Percentiles rank a stretch among this genome's conserved stretches.
phyloP scores from a whole-genome alignment of 2,113 vertebrate species.

The Sander vitreus region DNA sequence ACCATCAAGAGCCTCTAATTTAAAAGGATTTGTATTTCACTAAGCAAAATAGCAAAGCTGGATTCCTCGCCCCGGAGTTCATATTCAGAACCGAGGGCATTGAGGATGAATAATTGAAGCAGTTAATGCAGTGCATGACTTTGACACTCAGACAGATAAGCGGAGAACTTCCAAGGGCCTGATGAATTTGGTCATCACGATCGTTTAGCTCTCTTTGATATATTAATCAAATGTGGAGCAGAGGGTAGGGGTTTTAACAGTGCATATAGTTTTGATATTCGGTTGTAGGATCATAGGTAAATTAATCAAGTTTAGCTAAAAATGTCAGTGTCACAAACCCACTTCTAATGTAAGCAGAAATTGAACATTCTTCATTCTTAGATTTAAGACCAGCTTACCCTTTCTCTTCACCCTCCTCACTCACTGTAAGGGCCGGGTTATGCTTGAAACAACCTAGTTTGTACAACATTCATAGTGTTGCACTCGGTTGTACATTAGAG shows the following conservation, averaged over 20 bases:
- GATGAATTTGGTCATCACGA: conserved; percentile 67
- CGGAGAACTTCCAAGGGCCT: conserved; percentile 65
- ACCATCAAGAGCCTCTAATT: conserved; percentile 73
- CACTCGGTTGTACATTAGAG: too few species aligned
- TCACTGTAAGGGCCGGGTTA: neutral
- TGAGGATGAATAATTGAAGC: conserved; percentile 79
- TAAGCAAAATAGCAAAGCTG: conserved; percentile 64
- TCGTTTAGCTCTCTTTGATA: conserved; percentile 65
- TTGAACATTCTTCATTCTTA: neutral
- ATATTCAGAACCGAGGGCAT: conserved; percentile 64
- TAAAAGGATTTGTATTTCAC: conserved; percentile 73
- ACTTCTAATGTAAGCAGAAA: neutral
- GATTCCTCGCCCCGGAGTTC: conserved; percentile 53
- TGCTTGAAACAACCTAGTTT: neutral
- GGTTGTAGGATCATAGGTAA: conserved; percentile 22
- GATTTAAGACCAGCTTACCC: neutral
- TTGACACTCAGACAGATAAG: conserved; percentile 71
- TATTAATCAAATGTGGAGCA: conserved; percentile 61
- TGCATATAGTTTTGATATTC: conserved; percentile 28
- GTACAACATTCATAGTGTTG: neutral
- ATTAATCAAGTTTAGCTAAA: conserved; percentile 29
- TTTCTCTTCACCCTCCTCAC: neutral
- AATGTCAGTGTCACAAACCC: conserved; percentile 9
- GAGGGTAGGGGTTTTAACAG: conserved; percentile 28
- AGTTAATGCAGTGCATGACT: conserved; percentile 75